Evolutionary conservation across 1,140 invertebrate species (phyloP).

Genomic region (Thereuonema tuberculata): DNA sequence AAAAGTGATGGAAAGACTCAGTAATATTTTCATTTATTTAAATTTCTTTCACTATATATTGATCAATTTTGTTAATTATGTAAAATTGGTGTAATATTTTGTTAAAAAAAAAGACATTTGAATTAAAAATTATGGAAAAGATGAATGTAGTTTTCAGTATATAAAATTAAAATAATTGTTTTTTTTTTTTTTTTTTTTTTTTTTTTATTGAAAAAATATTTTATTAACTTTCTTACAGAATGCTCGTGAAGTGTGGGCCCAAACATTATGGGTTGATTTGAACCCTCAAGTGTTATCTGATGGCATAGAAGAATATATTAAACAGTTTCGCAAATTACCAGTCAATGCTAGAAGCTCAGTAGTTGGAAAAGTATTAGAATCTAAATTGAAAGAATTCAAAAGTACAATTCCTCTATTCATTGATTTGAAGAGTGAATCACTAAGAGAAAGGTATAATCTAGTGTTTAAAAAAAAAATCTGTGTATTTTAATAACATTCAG

Average conservation of each 20-base stretch:
- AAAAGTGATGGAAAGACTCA: too few species aligned
- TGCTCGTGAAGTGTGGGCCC: conserved; percentile 61
- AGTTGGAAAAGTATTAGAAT: conserved; percentile 51
- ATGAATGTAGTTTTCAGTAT: too few species aligned
- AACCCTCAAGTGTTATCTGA: conserved; percentile 67
- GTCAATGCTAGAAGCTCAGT: conserved; percentile 39
- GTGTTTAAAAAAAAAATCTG: conserved; percentile 75
- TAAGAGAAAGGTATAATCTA: conserved; percentile 74
- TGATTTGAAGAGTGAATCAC: conserved; percentile 76
- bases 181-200: background rate
- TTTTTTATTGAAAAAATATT: background rate
- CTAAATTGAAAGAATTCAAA: conserved; percentile 76
- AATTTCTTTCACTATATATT: too few species aligned
- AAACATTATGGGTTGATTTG: conserved; percentile 71
- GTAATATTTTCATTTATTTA: too few species aligned
- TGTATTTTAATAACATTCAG: conserved; percentile 19
- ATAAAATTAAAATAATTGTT: background rate
- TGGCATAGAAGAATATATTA: conserved; percentile 70
- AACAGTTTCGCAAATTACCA: conserved; percentile 52
- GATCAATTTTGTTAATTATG: too few species aligned
- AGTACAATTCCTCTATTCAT: conserved; percentile 74
- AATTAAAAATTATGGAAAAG: too few species aligned
- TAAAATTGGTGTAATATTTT: too few species aligned
- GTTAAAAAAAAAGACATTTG: too few species aligned
- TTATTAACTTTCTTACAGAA: conserved; percentile 23